Base-by-base conservation (phyloP, 2,113 vertebrate genomes). In the Chascanopsetta lugubris region DNA sequence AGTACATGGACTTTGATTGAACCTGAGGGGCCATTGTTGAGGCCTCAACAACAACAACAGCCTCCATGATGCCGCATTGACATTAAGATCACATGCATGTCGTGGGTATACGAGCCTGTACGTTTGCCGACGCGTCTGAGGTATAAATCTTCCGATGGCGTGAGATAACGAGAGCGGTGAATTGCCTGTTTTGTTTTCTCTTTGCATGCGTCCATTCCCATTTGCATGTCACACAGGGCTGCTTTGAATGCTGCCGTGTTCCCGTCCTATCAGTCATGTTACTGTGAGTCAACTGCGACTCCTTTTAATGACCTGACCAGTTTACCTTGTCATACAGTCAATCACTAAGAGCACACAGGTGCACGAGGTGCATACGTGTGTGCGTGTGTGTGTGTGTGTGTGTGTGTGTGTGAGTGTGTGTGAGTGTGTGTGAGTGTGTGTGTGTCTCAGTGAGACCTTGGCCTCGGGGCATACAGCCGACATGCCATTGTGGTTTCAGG, bases 381-480 rank as follows among this genome's bases (percentile, higher is more conserved):
- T 40, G 13, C 2, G 34, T 46, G 45, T 45, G 25, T 34, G 40
- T 56, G 26, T 67, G 49, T 56, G 18, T 46, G 29, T 55, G 36
- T 74, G 78, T 62, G 61, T 67, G 55, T 72, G 38, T 61, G 61
- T 53, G 32, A 67, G 74, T n/a, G 45, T 45, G 25, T 34, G 40
- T 56, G 26, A 63, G 49, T 56, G 45, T 45, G 25, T 34, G 40
- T 56, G 26, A 63, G 49, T 56, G 18, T 46, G 29, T 55, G 36
- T 74, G 78, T 62, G 61, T 67, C 58, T 72, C 40, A 64, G 61
- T 53, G 32, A 67, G 74, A 54, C 50, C 56, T n/a, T 62, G 36
- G 77, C 76, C 85, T 84, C 43, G 12, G 79, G 85, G 85, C 83
- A 63, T 75, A 73, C 77, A 79, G 78, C 67, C n/a, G 20, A 69